A percentile compares a stretch with the other conserved stretches of the same genome.
These are phyloP conservation scores for Rhyzopertha dominica DNA, from an alignment of 1,140 invertebrate genomes.

Conservation along the genomic window DNA sequence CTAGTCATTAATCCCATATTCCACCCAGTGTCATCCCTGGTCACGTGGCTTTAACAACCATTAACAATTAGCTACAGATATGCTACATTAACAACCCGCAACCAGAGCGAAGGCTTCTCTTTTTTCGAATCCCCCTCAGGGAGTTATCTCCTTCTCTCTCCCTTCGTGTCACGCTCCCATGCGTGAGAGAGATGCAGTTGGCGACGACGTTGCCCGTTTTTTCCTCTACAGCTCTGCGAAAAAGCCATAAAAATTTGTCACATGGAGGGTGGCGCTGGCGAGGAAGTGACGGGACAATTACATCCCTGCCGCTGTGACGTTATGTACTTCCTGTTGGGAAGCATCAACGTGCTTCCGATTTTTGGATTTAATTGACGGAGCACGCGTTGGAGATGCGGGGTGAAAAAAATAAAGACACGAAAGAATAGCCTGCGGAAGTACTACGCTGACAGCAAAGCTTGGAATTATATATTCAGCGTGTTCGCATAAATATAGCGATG, in stretches of 20 bases:
- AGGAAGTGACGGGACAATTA: conserved; percentile 35
- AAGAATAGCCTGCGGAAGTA: no score
- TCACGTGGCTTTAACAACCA: conserved; percentile 42
- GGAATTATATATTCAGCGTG: no score
- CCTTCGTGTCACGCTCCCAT: conserved; percentile 5
- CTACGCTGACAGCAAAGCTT: no score
- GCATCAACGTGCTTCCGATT: conserved; percentile 27
- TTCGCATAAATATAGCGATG: no score
- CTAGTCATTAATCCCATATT: no score
- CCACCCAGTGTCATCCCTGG: no score
- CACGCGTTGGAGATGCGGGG: no score
- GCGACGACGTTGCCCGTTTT: conserved; percentile 11
- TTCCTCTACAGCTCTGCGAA: conserved; percentile 23
- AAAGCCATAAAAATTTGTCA: conserved; percentile 42
- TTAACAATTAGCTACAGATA: conserved; percentile 44
- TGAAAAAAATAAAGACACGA: no score
- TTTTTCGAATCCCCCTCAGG: conserved; percentile 34
- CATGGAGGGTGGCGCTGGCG: conserved; percentile 29
- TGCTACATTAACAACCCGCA: conserved; percentile 40
- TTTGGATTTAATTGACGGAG: no score
- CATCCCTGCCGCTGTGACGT: conserved; percentile 38
- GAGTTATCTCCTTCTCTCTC: conserved; percentile 11
- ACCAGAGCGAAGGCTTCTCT: conserved; percentile 28
- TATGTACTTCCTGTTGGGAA: conserved; percentile 33
- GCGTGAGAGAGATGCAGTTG: neutral